A percentile compares a stretch with the other conserved stretches of the same genome.
These are phyloP conservation scores for Mystacides longicornis DNA, from an alignment of 2,888 invertebrate species.

Conservation along the genomic window DNA sequence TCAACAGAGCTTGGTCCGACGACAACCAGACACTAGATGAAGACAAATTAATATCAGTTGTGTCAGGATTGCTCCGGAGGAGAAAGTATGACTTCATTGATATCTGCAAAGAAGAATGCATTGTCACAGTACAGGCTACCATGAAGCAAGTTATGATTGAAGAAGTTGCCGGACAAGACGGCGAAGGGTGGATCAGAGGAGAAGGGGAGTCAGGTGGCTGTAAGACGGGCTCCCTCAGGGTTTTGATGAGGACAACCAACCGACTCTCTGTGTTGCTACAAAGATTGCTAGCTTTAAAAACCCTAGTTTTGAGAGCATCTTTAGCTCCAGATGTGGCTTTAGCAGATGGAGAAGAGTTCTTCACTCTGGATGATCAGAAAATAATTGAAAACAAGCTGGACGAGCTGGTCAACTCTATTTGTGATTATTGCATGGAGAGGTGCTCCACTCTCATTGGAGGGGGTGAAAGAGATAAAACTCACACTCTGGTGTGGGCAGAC, in stretches of 20 bases:
- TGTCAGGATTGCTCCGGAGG: conserved; percentile 83
- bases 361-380: conserved; percentile 61
- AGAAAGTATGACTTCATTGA: conserved; percentile 85
- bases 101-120: conserved; percentile 80
- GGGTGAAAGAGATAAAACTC: conserved; percentile 59
- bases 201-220: conserved; percentile 18
- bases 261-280: conserved; percentile 27
- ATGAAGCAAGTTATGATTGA: conserved; percentile 87
- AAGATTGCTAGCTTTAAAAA: conserved; percentile 66
- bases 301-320: conserved; percentile 70
- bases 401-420: conserved; percentile 73
- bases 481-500: conserved; percentile 50
- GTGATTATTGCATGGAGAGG: conserved; percentile 88
- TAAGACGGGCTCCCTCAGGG: conserved; percentile 28
- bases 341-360: conserved; percentile 59
- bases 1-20: conserved; percentile 69
- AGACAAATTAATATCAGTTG: conserved; percentile 80
- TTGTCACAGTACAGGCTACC: conserved; percentile 78
- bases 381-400: conserved; percentile 64
- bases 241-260: conserved; percentile 56
- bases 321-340: conserved; percentile 52
- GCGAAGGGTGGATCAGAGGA: conserved; percentile 38
- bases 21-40: conserved; percentile 60
- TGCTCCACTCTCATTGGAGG: conserved; percentile 82
- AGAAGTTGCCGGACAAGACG: conserved; percentile 48